A percentile compares a stretch with the other conserved stretches of the same genome.
These are phyloP conservation scores for Pardosa pseudoannulata DNA, from an alignment of 2,888 invertebrate species.

Conservation along the genomic window DNA sequence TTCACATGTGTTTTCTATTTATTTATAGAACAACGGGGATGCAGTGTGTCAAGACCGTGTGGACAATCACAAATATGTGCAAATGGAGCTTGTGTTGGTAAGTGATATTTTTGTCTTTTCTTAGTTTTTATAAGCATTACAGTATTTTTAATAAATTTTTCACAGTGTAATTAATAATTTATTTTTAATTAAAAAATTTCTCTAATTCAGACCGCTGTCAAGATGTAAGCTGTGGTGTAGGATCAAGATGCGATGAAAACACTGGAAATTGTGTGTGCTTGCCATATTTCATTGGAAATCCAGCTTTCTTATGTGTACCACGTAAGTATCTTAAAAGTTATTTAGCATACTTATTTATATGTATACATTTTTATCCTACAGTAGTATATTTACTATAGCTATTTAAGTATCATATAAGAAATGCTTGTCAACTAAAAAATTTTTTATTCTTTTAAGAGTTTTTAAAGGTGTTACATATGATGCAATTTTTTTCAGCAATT, in stretches of 20 bases:
- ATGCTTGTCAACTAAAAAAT: too few relatives aligned
- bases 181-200: not conserved
- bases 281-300: constrained; percentile 91
- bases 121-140: not conserved
- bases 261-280: constrained; percentile 91
- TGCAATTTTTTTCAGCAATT: constrained; percentile 82
- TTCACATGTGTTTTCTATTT: not conserved
- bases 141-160: too few relatives aligned
- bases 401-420: too few relatives aligned
- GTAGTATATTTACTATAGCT: too few relatives aligned
- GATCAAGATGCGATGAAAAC: constrained; percentile 88
- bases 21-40: constrained; percentile 76
- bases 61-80: constrained; percentile 71
- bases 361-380: too few relatives aligned
- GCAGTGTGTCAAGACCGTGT: constrained; percentile 67
- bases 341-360: not conserved
- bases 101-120: constrained; percentile 12
- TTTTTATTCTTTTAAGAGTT: too few relatives aligned
- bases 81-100: constrained; percentile 71
- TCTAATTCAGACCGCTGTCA: constrained; percentile 84
- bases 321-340: constrained; percentile 86
- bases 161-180: too few relatives aligned
- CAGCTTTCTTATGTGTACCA: constrained; percentile 92
- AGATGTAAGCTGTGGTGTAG: constrained; percentile 90
- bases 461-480: too few relatives aligned